Percentiles rank a stretch among this genome's conserved stretches.
Conservation (phyloP, 1,140 invertebrate species). For the Polypedilum pembai region DNA sequence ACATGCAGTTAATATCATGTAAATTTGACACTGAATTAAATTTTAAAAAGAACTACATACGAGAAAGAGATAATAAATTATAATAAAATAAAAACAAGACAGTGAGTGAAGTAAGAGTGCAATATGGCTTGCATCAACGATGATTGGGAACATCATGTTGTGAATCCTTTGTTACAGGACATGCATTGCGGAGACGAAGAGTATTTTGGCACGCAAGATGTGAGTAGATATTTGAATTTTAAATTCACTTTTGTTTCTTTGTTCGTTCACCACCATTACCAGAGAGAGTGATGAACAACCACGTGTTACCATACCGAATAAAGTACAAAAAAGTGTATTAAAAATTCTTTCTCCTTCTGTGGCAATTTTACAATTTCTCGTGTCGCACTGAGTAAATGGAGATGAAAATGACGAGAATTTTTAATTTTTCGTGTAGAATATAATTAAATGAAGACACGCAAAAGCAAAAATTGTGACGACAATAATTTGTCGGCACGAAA, state of each 20-base stretch:
- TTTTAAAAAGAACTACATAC: background rate
- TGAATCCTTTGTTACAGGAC: constrained; percentile 47
- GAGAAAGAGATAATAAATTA: constrained; percentile 15
- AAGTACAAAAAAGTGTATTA: background rate
- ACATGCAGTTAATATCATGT: background rate
- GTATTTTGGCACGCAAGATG: constrained; percentile 48
- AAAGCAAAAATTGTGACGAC: background rate
- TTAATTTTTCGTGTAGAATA: constrained; percentile 18
- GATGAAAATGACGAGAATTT: constrained; percentile 8
- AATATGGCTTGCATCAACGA: constrained; percentile 36
- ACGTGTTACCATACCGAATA: background rate
- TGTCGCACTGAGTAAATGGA: background rate
- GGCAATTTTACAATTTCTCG: background rate
- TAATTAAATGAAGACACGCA: constrained; percentile 7
- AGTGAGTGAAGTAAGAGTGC: background rate
- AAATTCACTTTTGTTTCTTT: background rate
- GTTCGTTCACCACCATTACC: background rate
- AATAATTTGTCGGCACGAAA: constrained; percentile 4
- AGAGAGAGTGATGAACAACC: background rate
- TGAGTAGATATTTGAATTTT: constrained; percentile 38
- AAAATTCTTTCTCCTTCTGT: background rate
- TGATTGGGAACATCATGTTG: constrained; percentile 47
- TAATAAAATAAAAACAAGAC: background rate
- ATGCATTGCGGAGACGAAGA: constrained; percentile 48
- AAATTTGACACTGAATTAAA: too few species aligned